Evolutionary conservation across 2,888 invertebrate species (phyloP), one percentile per base, ranked within the genome.

Genomic region (Eupithecia inturbata): DNA sequence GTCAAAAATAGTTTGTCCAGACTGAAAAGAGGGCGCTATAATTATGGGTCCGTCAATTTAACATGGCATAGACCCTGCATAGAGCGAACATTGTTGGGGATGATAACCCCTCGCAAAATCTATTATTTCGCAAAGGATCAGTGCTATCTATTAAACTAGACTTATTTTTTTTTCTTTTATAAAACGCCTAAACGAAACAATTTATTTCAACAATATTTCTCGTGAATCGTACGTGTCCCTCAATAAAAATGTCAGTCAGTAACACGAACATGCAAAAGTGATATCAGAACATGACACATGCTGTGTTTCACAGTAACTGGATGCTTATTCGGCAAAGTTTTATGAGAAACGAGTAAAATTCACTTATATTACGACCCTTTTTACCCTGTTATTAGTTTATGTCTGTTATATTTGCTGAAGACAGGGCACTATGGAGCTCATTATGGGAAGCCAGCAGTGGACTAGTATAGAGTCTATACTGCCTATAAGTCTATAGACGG

Each of bases 251-350:
- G 62, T 19, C 62, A 19, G 62, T 62, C 62, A 62, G 62, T 62
- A 31, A 62, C 19, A 31, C 1, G 57, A 26, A 57, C 57, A 57
- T 62, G 62, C 19, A 31, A 62, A 62, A 31, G 62, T 31, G 31
- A 62, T 62, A 62, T 66, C 26, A 62, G 49, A 36, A 53, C 53
- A 28, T 31, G 62, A 62, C 62, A 62, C 28, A 10, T 62, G 45
- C 68, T 72, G 69, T 62, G 64, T 62, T 62, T 31, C 62, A 31
- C 31, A 62, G 62, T 22, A 28, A 31, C 62, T 31, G 16, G 31
- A 62, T 62, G 19, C 31, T 62, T 31, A 31, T 31, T 62, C 62
- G 62, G 19, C 19, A 31, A 62, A 19, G 22, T 62, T 31, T 31
- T 31, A 62, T 31, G 31, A 22, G 60, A 6, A 28, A 22, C 10